These are phyloP conservation scores for Allacma fusca DNA, from an alignment of 2,888 invertebrate genomes.

Conservation along the genomic window DNA sequence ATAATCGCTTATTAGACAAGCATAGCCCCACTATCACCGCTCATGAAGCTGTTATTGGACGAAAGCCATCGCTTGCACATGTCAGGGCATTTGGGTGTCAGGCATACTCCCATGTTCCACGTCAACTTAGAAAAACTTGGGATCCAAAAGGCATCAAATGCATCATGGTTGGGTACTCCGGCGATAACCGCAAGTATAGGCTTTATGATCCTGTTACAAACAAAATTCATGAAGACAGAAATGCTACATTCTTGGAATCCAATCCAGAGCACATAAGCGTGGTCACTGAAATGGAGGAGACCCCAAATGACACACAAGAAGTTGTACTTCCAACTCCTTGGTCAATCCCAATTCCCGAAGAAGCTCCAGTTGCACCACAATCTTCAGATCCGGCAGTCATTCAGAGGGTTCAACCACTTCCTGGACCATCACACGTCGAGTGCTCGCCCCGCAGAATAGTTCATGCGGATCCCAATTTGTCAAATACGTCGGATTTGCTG, in stretches of 20 bases:
- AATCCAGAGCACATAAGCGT: too few species aligned
- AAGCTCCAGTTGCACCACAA: too few species aligned
- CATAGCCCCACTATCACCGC: constrained; percentile 52
- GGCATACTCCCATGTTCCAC: constrained; percentile 48
- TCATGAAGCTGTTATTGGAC: constrained; percentile 58
- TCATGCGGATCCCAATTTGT: too few species aligned
- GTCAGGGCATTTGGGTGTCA: constrained; percentile 56
- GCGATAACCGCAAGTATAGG: not conserved
- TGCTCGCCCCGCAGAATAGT: too few species aligned
- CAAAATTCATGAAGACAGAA: not conserved
- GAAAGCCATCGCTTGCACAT: constrained; percentile 57
- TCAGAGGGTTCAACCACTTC: too few species aligned
- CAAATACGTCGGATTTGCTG: too few species aligned
- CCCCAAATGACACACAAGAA: too few species aligned
- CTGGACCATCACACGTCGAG: too few species aligned
- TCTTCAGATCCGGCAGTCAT: too few species aligned
- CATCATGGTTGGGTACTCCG: constrained; percentile 26
- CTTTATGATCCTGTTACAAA: constrained; percentile 4
- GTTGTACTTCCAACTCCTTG: too few species aligned
- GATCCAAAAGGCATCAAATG: constrained; percentile 29
- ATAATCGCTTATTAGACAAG: constrained; percentile 57
- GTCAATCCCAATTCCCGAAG: too few species aligned
- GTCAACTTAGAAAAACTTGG: not conserved
- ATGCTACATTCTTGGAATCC: constrained; percentile 37
- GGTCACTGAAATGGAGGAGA: too few species aligned